These are phyloP conservation scores for Sicus ferrugineus DNA, from an alignment of 2,888 invertebrate genomes.

Conservation along the genomic window DNA sequence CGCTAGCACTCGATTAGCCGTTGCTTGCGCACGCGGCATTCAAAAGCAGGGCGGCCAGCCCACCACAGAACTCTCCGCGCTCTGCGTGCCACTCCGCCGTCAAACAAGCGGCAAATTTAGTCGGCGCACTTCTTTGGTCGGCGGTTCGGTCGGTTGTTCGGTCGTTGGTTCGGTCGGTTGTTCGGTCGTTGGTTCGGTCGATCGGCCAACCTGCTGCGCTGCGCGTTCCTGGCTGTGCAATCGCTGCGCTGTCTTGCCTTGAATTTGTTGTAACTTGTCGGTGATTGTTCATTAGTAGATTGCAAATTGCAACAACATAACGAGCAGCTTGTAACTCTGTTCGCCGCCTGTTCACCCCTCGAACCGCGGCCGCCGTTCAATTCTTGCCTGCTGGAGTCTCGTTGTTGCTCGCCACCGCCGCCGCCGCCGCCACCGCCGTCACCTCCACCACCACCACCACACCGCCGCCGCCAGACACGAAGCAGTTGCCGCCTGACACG, in stretches of 20 bases:
- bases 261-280: constrained; percentile 14
- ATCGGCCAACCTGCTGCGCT: no score
- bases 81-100: no score
- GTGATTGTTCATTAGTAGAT: constrained; percentile 38
- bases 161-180: no score
- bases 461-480: neutral
- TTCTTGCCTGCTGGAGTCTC: neutral
- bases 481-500: neutral
- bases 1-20: neutral
- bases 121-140: no score
- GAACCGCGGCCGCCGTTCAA: neutral
- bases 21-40: neutral
- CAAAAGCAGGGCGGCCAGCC: no score
- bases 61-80: no score
- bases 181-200: no score
- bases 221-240: no score
- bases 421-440: neutral
- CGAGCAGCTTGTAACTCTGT: constrained; percentile 8
- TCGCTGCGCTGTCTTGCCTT: no score
- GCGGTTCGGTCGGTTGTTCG: no score
- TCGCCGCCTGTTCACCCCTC: neutral
- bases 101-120: no score
- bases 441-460: no score
- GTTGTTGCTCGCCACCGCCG: neutral
- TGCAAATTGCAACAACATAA: constrained; percentile 30